Percentiles rank a stretch among this genome's conserved stretches.
These are phyloP conservation scores for Pseudocheirus occidentalis DNA, from an alignment of 2,797 vertebrate species.

Conservation along the genomic window DNA sequence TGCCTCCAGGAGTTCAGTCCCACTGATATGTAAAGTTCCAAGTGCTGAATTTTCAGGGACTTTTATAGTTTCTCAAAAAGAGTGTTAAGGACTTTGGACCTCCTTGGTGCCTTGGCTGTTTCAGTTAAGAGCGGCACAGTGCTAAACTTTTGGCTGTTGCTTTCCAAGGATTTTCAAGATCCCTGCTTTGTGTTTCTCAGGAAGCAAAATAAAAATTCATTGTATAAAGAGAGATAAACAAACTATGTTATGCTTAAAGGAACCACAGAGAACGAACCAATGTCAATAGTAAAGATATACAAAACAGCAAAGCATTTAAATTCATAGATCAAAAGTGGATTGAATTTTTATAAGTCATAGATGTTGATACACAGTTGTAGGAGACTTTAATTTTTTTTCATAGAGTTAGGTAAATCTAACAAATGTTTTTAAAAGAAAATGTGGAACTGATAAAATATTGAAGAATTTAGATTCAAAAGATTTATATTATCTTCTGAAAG, in stretches of 20 bases:
- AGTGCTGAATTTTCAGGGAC: not conserved
- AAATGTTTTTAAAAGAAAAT: not conserved
- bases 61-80: not conserved
- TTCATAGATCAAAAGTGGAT: not conserved
- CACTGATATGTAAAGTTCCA: not conserved
- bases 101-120: not conserved
- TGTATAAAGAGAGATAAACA: not conserved
- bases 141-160: not conserved
- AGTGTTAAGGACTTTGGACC: not conserved
- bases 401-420: not conserved
- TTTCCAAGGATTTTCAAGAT: not conserved
- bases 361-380: not conserved
- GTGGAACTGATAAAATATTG: not conserved
- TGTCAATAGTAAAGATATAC: not conserved
- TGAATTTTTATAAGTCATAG: not conserved
- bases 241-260: not conserved
- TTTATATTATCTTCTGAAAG: not conserved
- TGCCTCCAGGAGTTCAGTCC: not conserved
- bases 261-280: not conserved
- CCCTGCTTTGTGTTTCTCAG: not conserved
- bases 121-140: not conserved
- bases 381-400: not conserved
- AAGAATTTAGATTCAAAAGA: not conserved
- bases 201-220: not conserved
- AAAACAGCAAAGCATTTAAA: not conserved